Percentiles rank a stretch among this genome's conserved stretches.
Evolutionary conservation across 2,888 invertebrate species (phyloP).

Genomic region (Ligdia adustata): DNA sequence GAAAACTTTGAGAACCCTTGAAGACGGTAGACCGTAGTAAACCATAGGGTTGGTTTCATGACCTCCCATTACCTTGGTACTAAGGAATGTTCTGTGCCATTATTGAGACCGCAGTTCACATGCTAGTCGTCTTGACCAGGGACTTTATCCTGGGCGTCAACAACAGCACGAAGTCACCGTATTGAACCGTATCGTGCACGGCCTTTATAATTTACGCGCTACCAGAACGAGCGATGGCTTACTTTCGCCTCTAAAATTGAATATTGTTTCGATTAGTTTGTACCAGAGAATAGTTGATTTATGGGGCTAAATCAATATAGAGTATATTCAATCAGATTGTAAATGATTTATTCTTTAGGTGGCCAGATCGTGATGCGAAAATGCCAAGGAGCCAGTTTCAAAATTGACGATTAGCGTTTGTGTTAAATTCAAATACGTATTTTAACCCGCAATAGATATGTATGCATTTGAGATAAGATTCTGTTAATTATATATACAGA

Average conservation of each 20-base stretch:
- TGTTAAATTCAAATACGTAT: conserved; percentile 10
- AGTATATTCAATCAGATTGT: conserved; percentile 26
- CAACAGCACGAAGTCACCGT: no score
- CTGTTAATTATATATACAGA: no score
- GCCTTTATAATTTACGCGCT: no score
- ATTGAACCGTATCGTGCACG: no score
- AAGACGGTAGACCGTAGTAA: conserved; percentile 38
- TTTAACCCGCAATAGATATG: no score
- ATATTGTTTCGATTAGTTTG: conserved; percentile 24
- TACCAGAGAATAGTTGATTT: conserved; percentile 28
- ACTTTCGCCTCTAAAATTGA: conserved; percentile 24
- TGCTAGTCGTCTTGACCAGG: conserved; percentile 32
- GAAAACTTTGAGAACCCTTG: conserved; percentile 48
- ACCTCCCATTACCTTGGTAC: conserved; percentile 52
- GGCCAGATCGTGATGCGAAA: conserved; percentile 16
- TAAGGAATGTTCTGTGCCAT: no score
- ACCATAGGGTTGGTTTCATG: conserved; percentile 45
- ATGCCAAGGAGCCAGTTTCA: conserved; percentile 13
- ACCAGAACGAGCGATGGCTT: conserved; percentile 9
- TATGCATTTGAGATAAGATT: no score
- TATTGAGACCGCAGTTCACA: conserved; percentile 32
- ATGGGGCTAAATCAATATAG: conserved; percentile 23
- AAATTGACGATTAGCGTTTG: conserved; percentile 4
- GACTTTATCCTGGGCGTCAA: conserved; percentile 51
- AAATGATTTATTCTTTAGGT: conserved; percentile 23